Evolutionary conservation across 2,113 vertebrate genomes (phyloP).

Genomic region (Rhinoderma darwinii): DNA sequence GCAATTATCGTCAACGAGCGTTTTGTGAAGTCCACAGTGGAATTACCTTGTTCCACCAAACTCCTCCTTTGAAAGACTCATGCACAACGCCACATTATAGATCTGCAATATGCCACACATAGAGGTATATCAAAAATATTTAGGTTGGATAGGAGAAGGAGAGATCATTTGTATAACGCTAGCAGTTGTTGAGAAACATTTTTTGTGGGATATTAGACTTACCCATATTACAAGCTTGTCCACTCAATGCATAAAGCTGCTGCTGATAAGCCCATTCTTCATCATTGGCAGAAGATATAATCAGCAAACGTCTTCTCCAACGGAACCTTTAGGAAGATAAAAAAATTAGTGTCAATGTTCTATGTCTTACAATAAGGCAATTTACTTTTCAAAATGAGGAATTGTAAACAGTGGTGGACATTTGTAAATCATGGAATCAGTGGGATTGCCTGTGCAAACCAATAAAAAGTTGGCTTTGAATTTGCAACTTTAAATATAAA

Average conservation of each 20-base stretch:
- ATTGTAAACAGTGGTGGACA: not conserved
- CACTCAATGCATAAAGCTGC: slow-evolving; percentile 90
- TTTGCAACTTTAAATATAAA: no score
- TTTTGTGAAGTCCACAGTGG: no score
- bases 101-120: no score
- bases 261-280: slow-evolving; percentile 99
- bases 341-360: not conserved
- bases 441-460: not conserved
- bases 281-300: slow-evolving; percentile 92
- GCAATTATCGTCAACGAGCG: no score
- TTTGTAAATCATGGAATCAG: not conserved
- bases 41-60: no score
- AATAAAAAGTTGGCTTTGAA: no score
- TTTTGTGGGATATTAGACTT: slow-evolving; percentile 67
- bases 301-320: slow-evolving; percentile 92
- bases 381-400: not conserved
- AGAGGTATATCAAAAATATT: no score
- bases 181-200: not conserved
- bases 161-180: no score
- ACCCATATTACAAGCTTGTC: slow-evolving; percentile 99
- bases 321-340: slow-evolving; percentile 82
- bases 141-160: no score
- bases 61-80: no score
- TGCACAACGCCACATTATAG: no score
- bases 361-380: not conserved